These are phyloP conservation scores for Diorhabda carinulata DNA, from an alignment of 1,140 invertebrate species.

Conservation along the genomic window DNA sequence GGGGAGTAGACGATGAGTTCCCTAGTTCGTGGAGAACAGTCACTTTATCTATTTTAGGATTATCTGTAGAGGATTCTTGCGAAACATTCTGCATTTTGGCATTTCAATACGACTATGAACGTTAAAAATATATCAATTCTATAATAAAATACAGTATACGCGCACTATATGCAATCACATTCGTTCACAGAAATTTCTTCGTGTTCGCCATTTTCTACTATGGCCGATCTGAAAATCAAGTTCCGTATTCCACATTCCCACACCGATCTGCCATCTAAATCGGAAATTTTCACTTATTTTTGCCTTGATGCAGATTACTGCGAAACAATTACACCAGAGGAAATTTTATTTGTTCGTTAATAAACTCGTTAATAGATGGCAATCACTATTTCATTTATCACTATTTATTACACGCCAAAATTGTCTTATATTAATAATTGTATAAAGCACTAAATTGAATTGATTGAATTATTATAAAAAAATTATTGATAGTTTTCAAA, in stretches of 20 bases:
- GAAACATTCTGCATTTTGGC: conserved; percentile 87
- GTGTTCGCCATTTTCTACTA: conserved; percentile 48
- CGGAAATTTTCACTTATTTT: neutral
- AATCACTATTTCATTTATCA: no score
- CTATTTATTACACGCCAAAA: no score
- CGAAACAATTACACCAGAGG: no score
- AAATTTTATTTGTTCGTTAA: no score
- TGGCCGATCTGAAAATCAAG: conserved; percentile 38
- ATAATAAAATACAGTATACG: conserved; percentile 40
- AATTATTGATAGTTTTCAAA: no score
- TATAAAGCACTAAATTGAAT: no score
- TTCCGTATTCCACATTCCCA: conserved; percentile 31
- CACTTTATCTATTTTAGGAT: conserved; percentile 70
- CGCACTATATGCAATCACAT: conserved; percentile 40
- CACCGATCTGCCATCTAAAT: conserved; percentile 18
- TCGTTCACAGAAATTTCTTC: conserved; percentile 45
- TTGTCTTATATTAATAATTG: no score
- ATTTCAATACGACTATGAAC: conserved; percentile 50
- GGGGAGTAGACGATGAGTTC: conserved; percentile 60
- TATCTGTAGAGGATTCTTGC: conserved; percentile 68
- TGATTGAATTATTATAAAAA: no score
- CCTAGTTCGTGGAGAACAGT: conserved; percentile 55
- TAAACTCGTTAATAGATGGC: no score
- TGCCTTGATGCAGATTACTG: no score
- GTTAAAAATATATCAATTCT: conserved; percentile 36